Evolutionary conservation across 2,113 vertebrate genomes (phyloP).

Genomic region (Oceanites oceanicus): DNA sequence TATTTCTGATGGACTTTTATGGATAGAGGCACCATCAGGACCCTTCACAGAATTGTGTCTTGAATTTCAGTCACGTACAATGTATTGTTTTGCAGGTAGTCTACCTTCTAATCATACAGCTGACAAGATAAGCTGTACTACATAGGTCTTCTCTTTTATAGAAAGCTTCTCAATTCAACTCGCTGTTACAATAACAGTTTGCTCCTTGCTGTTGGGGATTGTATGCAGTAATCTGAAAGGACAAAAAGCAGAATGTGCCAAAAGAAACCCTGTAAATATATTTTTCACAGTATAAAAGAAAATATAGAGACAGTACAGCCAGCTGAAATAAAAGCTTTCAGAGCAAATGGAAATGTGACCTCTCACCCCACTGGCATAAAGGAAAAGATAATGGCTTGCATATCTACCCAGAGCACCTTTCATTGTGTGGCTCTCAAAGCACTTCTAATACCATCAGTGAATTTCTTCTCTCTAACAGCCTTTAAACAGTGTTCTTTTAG

Average conservation of each 20-base stretch:
- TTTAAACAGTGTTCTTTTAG: not conserved
- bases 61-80: not conserved
- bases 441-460: not conserved
- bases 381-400: not conserved
- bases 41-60: not conserved
- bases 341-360: not conserved
- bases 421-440: not conserved
- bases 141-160: not conserved
- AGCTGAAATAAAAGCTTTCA: not conserved
- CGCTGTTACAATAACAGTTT: not conserved
- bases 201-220: not conserved
- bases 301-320: not conserved
- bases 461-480: not conserved
- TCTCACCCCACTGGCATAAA: not conserved
- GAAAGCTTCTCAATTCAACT: not conserved
- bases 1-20: not conserved
- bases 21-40: not conserved
- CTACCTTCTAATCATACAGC: not conserved
- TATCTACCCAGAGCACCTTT: not conserved
- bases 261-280: not conserved
- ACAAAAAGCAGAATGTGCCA: not conserved
- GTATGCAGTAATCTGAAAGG: not conserved
- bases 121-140: not conserved
- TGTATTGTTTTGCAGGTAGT: not conserved
- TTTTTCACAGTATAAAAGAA: not conserved